phyloP scores from a whole-genome alignment of 1,140 invertebrate species.

The Drosophila tropicalis region DNA sequence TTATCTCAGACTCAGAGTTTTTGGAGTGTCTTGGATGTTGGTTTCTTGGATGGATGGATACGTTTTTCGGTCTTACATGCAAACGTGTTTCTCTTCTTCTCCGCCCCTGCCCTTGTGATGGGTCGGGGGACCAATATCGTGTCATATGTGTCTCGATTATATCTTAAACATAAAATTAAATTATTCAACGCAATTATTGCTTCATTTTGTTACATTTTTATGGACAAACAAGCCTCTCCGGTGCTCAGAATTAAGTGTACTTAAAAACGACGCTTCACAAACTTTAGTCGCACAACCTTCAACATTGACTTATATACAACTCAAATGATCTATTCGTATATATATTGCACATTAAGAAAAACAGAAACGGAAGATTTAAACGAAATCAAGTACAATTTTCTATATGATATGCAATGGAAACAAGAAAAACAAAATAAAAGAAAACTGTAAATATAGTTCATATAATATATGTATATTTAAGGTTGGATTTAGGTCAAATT shows the following conservation, averaged over 20 bases:
- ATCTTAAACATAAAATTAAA: slow-evolving; percentile 76
- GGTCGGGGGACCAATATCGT: not conserved
- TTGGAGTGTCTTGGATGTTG: slow-evolving; percentile 78
- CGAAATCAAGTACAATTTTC: slow-evolving; percentile 22
- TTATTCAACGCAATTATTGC: slow-evolving; percentile 72
- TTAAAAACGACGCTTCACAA: slow-evolving; percentile 66
- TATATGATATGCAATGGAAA: not conserved
- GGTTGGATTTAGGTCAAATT: slow-evolving; percentile 60
- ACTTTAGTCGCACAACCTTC: slow-evolving; percentile 73
- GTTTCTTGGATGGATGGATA: slow-evolving; percentile 78
- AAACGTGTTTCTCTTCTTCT: slow-evolving; percentile 42
- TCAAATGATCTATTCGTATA: slow-evolving; percentile 39
- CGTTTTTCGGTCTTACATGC: slow-evolving; percentile 69
- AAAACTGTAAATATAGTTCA: slow-evolving; percentile 67
- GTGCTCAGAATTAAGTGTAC: slow-evolving; percentile 45
- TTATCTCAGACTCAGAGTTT: slow-evolving; percentile 77
- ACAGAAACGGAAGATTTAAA: slow-evolving; percentile 3
- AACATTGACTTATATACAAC: slow-evolving; percentile 48
- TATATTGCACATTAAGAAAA: slow-evolving; percentile 59
- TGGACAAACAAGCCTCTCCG: slow-evolving; percentile 52
- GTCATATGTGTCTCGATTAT: slow-evolving; percentile 52
- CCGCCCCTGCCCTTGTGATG: not conserved
- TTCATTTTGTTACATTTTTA: slow-evolving; percentile 54
- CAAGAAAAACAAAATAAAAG: slow-evolving; percentile 36
- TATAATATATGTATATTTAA: slow-evolving; percentile 52